These are phyloP conservation scores for Drosophila vallismaia DNA, from an alignment of 2,888 invertebrate species.

Conservation along the genomic window DNA sequence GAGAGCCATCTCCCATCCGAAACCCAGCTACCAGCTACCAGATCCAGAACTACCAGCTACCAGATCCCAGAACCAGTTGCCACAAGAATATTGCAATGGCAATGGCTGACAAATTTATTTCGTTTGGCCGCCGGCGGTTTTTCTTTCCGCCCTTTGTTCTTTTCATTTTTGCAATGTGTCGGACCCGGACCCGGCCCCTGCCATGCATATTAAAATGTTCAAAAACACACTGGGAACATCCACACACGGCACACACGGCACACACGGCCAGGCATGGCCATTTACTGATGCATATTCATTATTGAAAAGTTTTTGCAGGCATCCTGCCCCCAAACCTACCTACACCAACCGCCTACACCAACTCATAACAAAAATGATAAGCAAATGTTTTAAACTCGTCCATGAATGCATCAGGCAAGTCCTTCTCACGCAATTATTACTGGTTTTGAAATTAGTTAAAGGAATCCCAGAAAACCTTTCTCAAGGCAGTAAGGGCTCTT, in stretches of 20 bases:
- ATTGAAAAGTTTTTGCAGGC: slow-evolving; percentile 53
- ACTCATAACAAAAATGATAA: slow-evolving; percentile 45
- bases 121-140: slow-evolving; percentile 63
- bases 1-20: no score
- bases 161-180: slow-evolving; percentile 67
- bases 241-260: slow-evolving; percentile 17
- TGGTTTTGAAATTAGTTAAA: no score
- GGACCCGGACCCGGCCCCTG: slow-evolving; percentile 65
- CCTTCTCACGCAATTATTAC: no score
- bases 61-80: slow-evolving; percentile 46
- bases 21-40: slow-evolving; percentile 1
- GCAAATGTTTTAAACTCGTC: slow-evolving; percentile 39
- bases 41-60: background rate
- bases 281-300: slow-evolving; percentile 67
- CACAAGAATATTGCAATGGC: slow-evolving; percentile 76
- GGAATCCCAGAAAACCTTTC: background rate
- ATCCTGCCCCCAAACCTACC: background rate
- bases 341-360: background rate
- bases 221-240: slow-evolving; percentile 51
- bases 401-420: background rate
- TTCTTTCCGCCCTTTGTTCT: slow-evolving; percentile 36
- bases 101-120: slow-evolving; percentile 78
- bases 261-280: slow-evolving; percentile 30
- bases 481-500: no score
- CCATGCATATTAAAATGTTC: slow-evolving; percentile 75